Evolutionary conservation across 2,113 vertebrate genomes (phyloP).

Genomic region (Actenoides lindsayi): DNA sequence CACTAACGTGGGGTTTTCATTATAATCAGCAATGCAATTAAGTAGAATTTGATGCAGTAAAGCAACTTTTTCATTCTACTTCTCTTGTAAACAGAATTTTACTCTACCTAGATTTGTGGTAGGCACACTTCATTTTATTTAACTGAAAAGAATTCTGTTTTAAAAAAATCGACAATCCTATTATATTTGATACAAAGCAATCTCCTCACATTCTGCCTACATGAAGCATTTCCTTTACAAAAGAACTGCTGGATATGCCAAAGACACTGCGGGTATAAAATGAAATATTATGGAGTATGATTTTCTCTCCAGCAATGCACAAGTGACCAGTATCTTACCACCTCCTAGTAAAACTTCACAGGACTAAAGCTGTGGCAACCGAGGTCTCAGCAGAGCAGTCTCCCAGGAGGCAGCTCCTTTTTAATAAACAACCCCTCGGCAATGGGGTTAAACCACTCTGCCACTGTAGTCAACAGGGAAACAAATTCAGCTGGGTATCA

Average conservation of each 20-base stretch:
- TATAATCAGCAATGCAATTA: neutral
- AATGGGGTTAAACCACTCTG: slow-evolving; percentile 8
- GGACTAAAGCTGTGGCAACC: slow-evolving; percentile 79
- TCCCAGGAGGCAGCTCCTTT: slow-evolving; percentile 79
- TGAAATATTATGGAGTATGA: neutral
- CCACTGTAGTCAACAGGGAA: neutral
- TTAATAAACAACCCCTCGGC: slow-evolving; percentile 76
- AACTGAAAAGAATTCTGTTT: neutral
- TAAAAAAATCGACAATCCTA: neutral
- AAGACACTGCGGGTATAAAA: neutral
- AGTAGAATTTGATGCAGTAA: neutral
- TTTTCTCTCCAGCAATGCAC: slow-evolving; percentile 38
- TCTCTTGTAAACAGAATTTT: neutral
- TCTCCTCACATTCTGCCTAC: neutral
- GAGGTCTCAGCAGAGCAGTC: slow-evolving; percentile 69
- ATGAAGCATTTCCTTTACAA: neutral
- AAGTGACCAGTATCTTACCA: slow-evolving; percentile 65
- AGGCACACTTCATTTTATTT: neutral
- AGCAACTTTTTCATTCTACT: neutral
- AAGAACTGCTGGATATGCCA: neutral
- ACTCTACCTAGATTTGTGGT: neutral
- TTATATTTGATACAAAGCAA: slow-evolving; percentile 3
- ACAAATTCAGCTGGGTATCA: slow-evolving; percentile 4
- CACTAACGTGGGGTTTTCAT: neutral
- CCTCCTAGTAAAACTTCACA: slow-evolving; percentile 68